Base-by-base conservation (phyloP, 2,113 vertebrate genomes). In the Psittacus erithacus region DNA sequence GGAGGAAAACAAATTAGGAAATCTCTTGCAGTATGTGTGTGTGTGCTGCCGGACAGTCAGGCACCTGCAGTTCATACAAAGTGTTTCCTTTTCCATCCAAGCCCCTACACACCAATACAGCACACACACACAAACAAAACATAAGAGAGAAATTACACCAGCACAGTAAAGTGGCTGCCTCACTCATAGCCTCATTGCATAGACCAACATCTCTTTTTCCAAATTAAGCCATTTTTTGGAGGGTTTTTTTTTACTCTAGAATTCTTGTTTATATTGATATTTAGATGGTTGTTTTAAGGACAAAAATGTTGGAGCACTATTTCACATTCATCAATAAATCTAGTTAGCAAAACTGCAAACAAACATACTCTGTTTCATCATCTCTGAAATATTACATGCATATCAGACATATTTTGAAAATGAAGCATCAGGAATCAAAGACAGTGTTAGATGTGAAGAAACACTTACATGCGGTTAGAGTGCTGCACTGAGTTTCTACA, bases 1-100 rank as follows among this genome's bases (percentile, higher is more conserved):
- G 96, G 90, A 98, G 84, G 89, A 94, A 94, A 95, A 96, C 86
- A 55, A 75, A 70, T 39, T 9, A 63, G 50, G 78, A 65, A 79
- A 69, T 22, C 46, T 62, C 77, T 73, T 62, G 44, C 50, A 63
- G 33, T n/a, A 28, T 43, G n/a, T 59, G 35, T 77, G 39, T 49
- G 79, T 13, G 33, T 2, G 28, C 74, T 62, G 55, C 84, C 82
- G 52, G 65, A 71, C 59, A 84, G 64, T 9, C 57, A 67, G 80
- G 49, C 16, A 60, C 31, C 38, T 22, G 43, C 39, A 68, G 35
- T 13, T 76, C 62, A 73, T 1, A 35, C 6, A 7, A 59, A 81
- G 35, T 10, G 12, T 24, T 22, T 75, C 53, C 14, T 47, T 84
- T 57, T 82, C 44, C 53, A 78, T 17, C 50, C 25, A 88, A 63